These are phyloP conservation scores for Chrysolina haemoptera DNA, from an alignment of 2,888 invertebrate genomes.

Conservation along the genomic window DNA sequence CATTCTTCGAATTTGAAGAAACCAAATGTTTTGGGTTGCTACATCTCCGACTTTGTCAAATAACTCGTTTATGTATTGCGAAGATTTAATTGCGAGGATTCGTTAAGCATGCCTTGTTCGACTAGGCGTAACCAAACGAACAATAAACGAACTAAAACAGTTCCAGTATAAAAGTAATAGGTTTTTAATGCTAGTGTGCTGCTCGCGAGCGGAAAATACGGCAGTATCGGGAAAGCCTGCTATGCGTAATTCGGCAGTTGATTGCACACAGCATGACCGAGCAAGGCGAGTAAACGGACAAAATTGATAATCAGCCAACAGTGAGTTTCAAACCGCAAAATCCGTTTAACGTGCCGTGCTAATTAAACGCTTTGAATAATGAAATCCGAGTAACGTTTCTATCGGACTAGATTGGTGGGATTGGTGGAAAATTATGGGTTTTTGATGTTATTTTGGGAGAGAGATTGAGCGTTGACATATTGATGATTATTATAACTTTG, in stretches of 20 bases:
- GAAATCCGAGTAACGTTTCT: neutral
- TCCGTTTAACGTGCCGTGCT: constrained; percentile 6
- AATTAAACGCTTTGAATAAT: constrained; percentile 1
- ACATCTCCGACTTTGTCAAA: no score
- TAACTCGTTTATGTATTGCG: no score
- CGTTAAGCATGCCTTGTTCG: no score
- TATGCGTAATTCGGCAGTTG: neutral
- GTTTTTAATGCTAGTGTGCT: neutral
- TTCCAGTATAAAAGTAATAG: neutral
- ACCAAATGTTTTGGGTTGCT: no score
- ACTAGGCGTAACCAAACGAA: neutral
- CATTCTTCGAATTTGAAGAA: no score
- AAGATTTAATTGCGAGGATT: no score
- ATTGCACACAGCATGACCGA: constrained; percentile 3
- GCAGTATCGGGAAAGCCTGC: neutral
- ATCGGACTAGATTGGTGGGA: neutral
- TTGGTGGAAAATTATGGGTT: neutral
- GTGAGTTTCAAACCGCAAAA: constrained; percentile 17
- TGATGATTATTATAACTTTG: no score
- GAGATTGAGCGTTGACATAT: no score
- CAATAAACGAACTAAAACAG: neutral
- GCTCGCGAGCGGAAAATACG: neutral
- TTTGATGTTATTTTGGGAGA: neutral
- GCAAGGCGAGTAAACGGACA: neutral
- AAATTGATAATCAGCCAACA: constrained; percentile 21